These are phyloP conservation scores for Tanytarsus gracilentus DNA, from an alignment of 2,888 invertebrate species.

Conservation along the genomic window DNA sequence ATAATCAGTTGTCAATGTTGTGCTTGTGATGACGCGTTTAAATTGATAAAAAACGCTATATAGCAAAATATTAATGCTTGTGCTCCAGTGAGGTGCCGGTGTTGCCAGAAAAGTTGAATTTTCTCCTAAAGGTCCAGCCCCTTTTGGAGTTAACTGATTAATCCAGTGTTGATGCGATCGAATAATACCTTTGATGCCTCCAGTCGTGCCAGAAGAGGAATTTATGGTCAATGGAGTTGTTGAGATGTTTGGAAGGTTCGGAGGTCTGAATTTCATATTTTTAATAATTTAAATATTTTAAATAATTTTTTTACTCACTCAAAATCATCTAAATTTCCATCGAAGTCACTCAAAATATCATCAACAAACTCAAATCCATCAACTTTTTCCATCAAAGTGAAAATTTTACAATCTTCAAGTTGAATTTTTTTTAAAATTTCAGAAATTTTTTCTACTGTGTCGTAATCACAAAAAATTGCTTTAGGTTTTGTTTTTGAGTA, in stretches of 20 bases:
- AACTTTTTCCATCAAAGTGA: constrained; percentile 19
- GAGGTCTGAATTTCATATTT: not conserved
- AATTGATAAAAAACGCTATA: no score
- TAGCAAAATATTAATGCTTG: no score
- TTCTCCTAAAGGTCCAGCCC: no score
- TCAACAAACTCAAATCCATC: constrained; percentile 5
- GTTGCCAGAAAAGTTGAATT: no score
- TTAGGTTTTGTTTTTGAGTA: constrained; percentile 20
- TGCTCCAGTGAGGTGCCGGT: not conserved
- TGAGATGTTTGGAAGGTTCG: not conserved
- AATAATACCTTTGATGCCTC: constrained; percentile 20
- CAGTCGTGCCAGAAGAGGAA: constrained; percentile 24
- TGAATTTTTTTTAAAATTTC: not conserved
- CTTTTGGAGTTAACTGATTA: not conserved
- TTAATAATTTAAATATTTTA: no score
- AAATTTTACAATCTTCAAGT: not conserved
- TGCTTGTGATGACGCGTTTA: no score
- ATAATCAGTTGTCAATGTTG: no score
- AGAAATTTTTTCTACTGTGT: not conserved
- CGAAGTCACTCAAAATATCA: not conserved
- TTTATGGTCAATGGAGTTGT: not conserved
- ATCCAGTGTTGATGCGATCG: constrained; percentile 6
- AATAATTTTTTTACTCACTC: not conserved
- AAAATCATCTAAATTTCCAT: not conserved
- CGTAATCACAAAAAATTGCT: constrained; percentile 17